Evolutionary conservation across 35 echinoderm and acorn worm species (phyloP).

Genomic region (Apostichopus japonicus): DNA sequence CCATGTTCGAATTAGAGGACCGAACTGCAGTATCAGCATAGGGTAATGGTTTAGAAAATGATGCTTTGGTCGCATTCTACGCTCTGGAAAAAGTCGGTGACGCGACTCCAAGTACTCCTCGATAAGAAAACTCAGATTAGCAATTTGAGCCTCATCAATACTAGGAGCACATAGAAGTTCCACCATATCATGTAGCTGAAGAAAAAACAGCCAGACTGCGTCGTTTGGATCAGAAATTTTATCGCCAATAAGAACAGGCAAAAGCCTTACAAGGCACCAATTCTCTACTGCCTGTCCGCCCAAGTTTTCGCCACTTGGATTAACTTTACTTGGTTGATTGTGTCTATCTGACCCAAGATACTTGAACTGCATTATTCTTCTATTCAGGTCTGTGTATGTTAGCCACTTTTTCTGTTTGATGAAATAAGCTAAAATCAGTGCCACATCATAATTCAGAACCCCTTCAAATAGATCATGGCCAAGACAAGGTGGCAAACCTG

Average conservation of each 20-base stretch:
- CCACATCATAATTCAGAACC: conserved; percentile 72
- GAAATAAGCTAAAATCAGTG: conserved; percentile 50
- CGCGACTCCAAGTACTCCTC: conserved; percentile 47
- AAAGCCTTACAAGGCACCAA: conserved; percentile 40
- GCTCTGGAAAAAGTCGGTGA: conserved; percentile 5
- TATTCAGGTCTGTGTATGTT: conserved; percentile 57
- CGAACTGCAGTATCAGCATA: conserved; percentile 64
- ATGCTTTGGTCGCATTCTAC: conserved; percentile 67
- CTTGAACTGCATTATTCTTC: conserved; percentile 60
- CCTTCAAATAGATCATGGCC: conserved; percentile 84
- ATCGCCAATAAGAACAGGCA: conserved; percentile 43
- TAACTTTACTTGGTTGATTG: conserved; percentile 61
- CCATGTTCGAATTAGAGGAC: conserved; percentile 72
- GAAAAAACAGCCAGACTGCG: conserved; percentile 39
- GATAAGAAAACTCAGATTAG: conserved; percentile 25
- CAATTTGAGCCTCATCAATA: conserved; percentile 31
- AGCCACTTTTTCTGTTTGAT: conserved; percentile 63
- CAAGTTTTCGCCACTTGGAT: too few species aligned
- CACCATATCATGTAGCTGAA: conserved; percentile 22
- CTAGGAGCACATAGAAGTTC: not conserved
- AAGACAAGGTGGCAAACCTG: conserved; percentile 72
- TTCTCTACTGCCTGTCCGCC: too few species aligned
- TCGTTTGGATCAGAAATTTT: conserved; percentile 24
- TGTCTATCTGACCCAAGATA: conserved; percentile 48
- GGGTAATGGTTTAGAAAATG: conserved; percentile 76